A percentile compares a stretch with the other conserved stretches of the same genome.
Conservation (phyloP, 2,797 vertebrate genomes). For the Scyliorhinus canicula region DNA sequence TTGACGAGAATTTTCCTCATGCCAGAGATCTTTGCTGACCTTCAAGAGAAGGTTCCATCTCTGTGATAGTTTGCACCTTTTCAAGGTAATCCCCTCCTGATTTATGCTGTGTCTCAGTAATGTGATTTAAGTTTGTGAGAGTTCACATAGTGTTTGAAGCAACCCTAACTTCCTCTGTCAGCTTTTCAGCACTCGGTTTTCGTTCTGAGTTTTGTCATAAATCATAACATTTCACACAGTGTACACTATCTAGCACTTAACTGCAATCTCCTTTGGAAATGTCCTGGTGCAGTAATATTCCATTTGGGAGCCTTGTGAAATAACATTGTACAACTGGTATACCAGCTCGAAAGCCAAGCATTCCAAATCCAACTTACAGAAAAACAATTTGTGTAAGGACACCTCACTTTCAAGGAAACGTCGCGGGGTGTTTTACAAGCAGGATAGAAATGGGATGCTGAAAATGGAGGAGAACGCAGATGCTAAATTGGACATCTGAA, state of each 20-base stretch:
- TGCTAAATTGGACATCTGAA: not conserved
- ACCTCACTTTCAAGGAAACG: not conserved
- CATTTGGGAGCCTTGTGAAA: constrained; percentile 10
- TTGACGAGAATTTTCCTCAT: not conserved
- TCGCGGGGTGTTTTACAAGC: not conserved
- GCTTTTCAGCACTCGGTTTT: not conserved
- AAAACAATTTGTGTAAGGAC: not conserved
- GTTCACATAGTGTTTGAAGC: not conserved
- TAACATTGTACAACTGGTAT: not conserved
- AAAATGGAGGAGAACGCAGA: not conserved
- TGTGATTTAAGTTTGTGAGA: not conserved
- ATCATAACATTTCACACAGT: not conserved
- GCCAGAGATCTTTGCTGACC: not conserved
- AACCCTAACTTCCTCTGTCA: not conserved
- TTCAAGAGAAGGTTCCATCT: not conserved
- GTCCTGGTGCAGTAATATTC: not conserved
- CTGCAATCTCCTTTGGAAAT: not conserved
- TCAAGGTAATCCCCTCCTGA: not conserved
- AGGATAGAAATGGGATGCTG: not conserved
- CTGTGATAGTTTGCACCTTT: not conserved
- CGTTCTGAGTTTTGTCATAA: not conserved
- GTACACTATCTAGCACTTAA: not conserved
- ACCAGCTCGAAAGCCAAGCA: not conserved
- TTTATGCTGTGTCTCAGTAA: not conserved
- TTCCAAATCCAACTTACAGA: not conserved